Evolutionary conservation across 2,888 invertebrate genomes (phyloP), one percentile per base, ranked within the genome.

Genomic region (Drosophila nr. perissopoda): DNA sequence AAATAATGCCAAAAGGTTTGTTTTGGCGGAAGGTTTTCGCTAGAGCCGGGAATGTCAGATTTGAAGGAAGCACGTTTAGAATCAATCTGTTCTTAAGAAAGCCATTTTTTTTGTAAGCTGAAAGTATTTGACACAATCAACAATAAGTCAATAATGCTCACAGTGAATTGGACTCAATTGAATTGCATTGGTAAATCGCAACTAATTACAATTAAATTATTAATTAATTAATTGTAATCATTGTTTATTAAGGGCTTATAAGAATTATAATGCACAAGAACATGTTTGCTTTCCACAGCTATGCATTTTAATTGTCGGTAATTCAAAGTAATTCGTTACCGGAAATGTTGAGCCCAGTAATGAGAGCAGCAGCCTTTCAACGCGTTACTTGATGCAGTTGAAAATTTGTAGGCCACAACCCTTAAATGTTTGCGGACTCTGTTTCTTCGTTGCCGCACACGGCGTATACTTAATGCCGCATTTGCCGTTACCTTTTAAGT

Each of bases 401-500:
- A 40, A 21, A 48, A 61, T 64, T 62, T 49, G 56, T 51, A 21
- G 64, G 58, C 34, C 46, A 53, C 57, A 63, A 70, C 61, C 72
- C 71, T 40, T 63, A 27, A 62, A 74, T 42, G 49, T 46, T 54
- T 42, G 48, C n/a, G 36, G 27, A 25, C 38, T 46, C 52, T 29
- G 13, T 16, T 21, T 33, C 60, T 61, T 74, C 27, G 38, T 52
- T 29, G 29, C 59, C 49, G 40, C 67, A 61, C 54, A 57, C 25
- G 63, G 57, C 74, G 79, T 72, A 83, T 82, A 69, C 83, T 84
- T 84, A 81, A 76, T 70, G 66, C 65, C 67, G 36, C 62, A 65
- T 62, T 79, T 74, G 54, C 61, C 53, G 53, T 62, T 70, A 66
- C 59, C 76, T 64, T 71, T 76, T 57, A 60, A 79, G 79, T 62